Evolutionary conservation across 2,888 invertebrate genomes (phyloP), one percentile per base, ranked within the genome.

Genomic region (Actias luna): DNA sequence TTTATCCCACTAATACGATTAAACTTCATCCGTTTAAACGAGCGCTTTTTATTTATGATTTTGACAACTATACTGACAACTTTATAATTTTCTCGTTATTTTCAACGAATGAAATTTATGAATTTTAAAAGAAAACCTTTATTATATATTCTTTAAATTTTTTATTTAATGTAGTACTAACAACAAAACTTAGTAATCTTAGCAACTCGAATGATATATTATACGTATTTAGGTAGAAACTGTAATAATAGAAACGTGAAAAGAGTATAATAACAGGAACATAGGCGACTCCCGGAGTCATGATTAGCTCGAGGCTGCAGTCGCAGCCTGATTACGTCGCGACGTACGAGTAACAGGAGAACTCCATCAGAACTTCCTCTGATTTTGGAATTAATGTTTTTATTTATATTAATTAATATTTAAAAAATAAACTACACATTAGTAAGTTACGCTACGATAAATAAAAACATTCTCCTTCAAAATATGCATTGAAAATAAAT

Each of bases 251-350:
- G 68, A 65, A 78, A 82, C 68, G 71, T 79, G 80, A 82, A 85
- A 82, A 82, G 82, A 84, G 84, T 83, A 86, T 84, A 88, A 85
- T 84, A 82, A 82, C 77, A 77, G 69, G 69, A 80, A 79, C 77
- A 78, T 75, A 79, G 77, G 72, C 66, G 69, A 79, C 78, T 79
- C 80, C 83, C 82, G 80, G 79, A 81, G 84, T 87, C 84, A 84
- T 88, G 88, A 90, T 89, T 90, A 89, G 87, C 89, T 85, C 84
- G 81, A 75, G 87, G 87, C 85, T 85, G 85, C 84, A 83, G 82
- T 78, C 85, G 85, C 84, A 83, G 82, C 78, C 85, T 89, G 88
- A 88, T 89, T 89, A 87, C 84, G 83, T 79, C 79, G 83, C 83
- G 80, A 76, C 78, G 83, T 84, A n/a, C n/a, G n/a, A n/a, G n/a